Evolutionary conservation across 2,888 invertebrate species (phyloP).

Genomic region (Ophonus ardosiacus): DNA sequence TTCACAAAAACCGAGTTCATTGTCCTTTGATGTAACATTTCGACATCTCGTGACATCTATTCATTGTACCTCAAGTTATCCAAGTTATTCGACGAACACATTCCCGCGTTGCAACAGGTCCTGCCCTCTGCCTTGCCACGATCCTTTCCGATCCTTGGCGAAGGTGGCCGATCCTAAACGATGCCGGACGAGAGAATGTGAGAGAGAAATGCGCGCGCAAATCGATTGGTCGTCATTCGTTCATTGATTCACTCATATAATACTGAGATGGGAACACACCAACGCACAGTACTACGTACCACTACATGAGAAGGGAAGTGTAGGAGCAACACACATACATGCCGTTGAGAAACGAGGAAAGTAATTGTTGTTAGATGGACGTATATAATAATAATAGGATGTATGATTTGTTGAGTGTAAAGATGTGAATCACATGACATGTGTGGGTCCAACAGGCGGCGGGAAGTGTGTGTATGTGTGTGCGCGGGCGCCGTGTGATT

Average conservation of each 20-base stretch:
- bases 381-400: no score
- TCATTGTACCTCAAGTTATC: constrained; percentile 28
- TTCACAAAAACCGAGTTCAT: constrained; percentile 34
- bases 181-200: neutral
- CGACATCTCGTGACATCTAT: constrained; percentile 28
- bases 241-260: constrained; percentile 26
- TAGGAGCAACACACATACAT: constrained; percentile 1
- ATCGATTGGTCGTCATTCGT: constrained; percentile 26
- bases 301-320: neutral
- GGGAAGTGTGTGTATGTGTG: neutral
- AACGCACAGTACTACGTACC: constrained; percentile 22
- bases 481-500: neutral
- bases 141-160: neutral
- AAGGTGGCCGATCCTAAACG: neutral
- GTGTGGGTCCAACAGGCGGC: constrained; percentile 15
- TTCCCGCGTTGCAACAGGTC: constrained; percentile 38
- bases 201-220: constrained; percentile 27
- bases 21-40: constrained; percentile 17
- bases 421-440: neutral
- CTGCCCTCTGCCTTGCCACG: constrained; percentile 23
- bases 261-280: constrained; percentile 2
- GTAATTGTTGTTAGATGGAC: no score
- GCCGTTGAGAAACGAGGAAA: neutral
- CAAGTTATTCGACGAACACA: constrained; percentile 7
- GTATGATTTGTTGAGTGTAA: neutral